These are phyloP conservation scores for Sitophilus oryzae DNA, from an alignment of 1,140 invertebrate genomes.

Conservation along the genomic window DNA sequence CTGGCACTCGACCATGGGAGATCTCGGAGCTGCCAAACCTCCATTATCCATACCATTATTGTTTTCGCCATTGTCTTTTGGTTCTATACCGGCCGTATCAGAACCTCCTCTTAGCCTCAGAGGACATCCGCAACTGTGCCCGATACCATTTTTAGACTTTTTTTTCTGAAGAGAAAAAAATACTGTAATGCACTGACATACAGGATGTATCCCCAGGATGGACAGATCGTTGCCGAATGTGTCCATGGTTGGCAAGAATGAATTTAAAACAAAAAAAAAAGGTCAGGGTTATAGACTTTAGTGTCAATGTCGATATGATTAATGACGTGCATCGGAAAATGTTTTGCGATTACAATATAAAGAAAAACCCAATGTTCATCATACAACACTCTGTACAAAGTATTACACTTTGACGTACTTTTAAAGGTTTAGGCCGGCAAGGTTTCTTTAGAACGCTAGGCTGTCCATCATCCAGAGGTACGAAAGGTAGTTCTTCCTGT, in stretches of 20 bases:
- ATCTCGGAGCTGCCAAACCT: constrained; percentile 20
- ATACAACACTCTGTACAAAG: too few relatives aligned
- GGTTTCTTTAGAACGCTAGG: too few relatives aligned
- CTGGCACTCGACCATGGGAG: constrained; percentile 35
- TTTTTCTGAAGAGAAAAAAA: constrained; percentile 5
- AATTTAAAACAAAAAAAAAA: too few relatives aligned
- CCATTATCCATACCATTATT: constrained; percentile 31
- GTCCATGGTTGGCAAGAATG: too few relatives aligned
- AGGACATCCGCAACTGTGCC: constrained; percentile 8
- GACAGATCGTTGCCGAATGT: too few relatives aligned
- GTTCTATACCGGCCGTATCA: background rate
- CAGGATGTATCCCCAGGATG: background rate
- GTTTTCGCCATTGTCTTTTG: background rate
- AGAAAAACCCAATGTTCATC: too few relatives aligned
- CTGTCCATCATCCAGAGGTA: constrained; percentile 24
- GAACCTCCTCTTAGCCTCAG: constrained; percentile 20
- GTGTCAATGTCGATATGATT: too few relatives aligned
- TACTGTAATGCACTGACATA: background rate
- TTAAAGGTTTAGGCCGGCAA: too few relatives aligned
- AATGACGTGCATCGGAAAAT: too few relatives aligned
- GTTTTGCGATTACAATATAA: too few relatives aligned
- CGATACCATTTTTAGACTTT: constrained; percentile 3
- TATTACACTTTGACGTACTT: too few relatives aligned
- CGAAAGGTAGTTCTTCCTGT: constrained; percentile 31
- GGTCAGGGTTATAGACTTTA: too few relatives aligned